Percentiles rank a stretch among this genome's conserved stretches.
phyloP scores from a whole-genome alignment of 2,888 invertebrate genomes.

The Pristionchus fissidentatus region DNA sequence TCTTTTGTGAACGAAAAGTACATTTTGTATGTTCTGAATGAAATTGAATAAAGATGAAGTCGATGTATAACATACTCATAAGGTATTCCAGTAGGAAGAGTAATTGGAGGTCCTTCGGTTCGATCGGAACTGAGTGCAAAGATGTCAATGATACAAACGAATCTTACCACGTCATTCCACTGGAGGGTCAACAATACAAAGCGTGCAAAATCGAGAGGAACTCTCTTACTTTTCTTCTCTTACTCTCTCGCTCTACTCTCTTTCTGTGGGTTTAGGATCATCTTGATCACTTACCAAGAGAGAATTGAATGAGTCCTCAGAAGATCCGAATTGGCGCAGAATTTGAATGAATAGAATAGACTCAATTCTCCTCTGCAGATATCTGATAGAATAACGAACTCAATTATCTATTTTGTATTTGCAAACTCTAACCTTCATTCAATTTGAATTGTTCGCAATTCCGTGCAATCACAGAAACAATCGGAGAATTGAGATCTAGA shows the following conservation, averaged over 20 bases:
- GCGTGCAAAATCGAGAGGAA: too few relatives aligned
- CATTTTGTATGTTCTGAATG: conserved; percentile 29
- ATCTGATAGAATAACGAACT: not conserved
- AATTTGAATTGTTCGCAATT: conserved; percentile 6
- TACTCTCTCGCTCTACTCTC: too few relatives aligned
- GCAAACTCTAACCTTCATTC: not conserved
- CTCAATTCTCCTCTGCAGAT: not conserved
- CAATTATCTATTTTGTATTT: not conserved
- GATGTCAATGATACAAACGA: too few relatives aligned
- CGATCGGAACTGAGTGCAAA: conserved; percentile 7
- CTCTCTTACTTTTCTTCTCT: too few relatives aligned
- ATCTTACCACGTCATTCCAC: too few relatives aligned
- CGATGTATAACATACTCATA: not conserved
- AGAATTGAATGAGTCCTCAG: not conserved
- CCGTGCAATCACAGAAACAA: not conserved
- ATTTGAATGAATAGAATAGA: not conserved
- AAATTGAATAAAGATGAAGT: too few relatives aligned
- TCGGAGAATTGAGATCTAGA: conserved; percentile 6
- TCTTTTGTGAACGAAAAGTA: not conserved
- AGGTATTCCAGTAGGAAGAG: not conserved
- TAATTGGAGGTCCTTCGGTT: conserved; percentile 6
- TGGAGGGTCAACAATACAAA: too few relatives aligned
- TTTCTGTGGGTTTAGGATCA: too few relatives aligned
- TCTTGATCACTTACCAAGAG: not conserved
- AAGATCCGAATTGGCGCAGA: conserved; percentile 1